Evolutionary conservation across 2,888 invertebrate genomes (phyloP).

Genomic region (Andrena fulva): DNA sequence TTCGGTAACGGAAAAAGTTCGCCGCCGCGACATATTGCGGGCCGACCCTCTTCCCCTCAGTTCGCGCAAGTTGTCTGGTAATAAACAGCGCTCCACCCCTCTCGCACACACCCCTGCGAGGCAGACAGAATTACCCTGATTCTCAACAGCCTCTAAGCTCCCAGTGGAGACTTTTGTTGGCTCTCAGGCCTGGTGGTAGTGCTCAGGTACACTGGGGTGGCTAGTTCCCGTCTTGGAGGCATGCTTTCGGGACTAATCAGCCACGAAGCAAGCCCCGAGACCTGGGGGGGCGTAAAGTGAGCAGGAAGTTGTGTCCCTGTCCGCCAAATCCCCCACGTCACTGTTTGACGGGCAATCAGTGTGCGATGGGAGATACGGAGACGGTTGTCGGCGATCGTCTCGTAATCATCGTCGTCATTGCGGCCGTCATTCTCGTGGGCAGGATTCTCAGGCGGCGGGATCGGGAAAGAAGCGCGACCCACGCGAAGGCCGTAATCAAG

Average conservation of each 20-base stretch:
- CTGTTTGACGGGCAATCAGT: constrained; percentile 22
- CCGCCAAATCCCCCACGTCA: background rate
- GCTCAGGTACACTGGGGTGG: no score
- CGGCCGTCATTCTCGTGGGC: constrained; percentile 33
- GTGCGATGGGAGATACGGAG: background rate
- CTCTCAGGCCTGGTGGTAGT: no score
- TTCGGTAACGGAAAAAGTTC: constrained; percentile 26
- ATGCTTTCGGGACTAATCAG: no score
- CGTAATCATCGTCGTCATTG: constrained; percentile 45
- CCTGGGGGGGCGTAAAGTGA: background rate
- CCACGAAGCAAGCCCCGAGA: no score
- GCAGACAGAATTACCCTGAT: no score
- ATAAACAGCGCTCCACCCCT: constrained; percentile 14
- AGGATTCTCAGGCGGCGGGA: constrained; percentile 50
- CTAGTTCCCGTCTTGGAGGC: no score
- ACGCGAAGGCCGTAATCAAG: constrained; percentile 72
- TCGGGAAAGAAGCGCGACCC: constrained; percentile 67
- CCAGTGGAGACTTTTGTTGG: no score
- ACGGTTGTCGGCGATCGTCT: constrained; percentile 9
- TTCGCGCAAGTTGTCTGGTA: constrained; percentile 12
- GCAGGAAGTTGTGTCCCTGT: constrained; percentile 12
- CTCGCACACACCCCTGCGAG: no score
- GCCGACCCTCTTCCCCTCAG: background rate
- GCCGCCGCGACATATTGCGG: constrained; percentile 24
- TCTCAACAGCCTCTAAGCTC: no score